phyloP scores from a whole-genome alignment of 2,797 vertebrate genomes.

The Amphiprion clarkii region DNA sequence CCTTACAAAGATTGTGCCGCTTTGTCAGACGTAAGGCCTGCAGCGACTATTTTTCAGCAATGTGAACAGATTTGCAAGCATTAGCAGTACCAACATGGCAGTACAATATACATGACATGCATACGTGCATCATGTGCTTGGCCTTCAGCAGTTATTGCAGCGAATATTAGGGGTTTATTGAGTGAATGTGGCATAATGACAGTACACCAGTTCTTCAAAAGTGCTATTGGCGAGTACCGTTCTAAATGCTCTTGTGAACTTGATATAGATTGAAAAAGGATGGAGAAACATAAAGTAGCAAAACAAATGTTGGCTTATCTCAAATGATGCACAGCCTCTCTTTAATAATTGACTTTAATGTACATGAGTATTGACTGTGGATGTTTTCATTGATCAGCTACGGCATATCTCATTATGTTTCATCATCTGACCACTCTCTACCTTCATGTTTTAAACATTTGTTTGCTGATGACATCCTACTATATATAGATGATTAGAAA shows the following conservation, averaged over 20 bases:
- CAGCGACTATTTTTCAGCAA: too few species aligned
- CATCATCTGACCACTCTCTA: too few species aligned
- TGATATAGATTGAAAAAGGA: background rate
- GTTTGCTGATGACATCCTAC: background rate
- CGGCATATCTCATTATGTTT: background rate
- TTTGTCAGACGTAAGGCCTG: too few species aligned
- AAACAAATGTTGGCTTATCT: background rate
- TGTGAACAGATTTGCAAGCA: too few species aligned
- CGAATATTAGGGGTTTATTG: too few species aligned
- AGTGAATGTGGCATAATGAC: too few species aligned
- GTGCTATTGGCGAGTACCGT: too few species aligned
- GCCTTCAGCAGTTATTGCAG: too few species aligned
- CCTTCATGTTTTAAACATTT: background rate
- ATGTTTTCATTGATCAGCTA: background rate
- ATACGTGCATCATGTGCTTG: background rate
- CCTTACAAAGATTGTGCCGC: too few species aligned
- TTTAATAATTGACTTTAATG: constrained; percentile 18
- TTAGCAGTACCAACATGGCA: background rate
- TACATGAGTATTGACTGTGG: background rate
- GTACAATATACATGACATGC: background rate
- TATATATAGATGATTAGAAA: too few species aligned
- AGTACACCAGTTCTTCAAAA: too few species aligned
- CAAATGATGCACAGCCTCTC: background rate
- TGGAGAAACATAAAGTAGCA: background rate
- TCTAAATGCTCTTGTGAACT: background rate